A percentile compares a stretch with the other conserved stretches of the same genome.
Conservation (phyloP, 1,140 invertebrate genomes). For the Tetraneura akinire region DNA sequence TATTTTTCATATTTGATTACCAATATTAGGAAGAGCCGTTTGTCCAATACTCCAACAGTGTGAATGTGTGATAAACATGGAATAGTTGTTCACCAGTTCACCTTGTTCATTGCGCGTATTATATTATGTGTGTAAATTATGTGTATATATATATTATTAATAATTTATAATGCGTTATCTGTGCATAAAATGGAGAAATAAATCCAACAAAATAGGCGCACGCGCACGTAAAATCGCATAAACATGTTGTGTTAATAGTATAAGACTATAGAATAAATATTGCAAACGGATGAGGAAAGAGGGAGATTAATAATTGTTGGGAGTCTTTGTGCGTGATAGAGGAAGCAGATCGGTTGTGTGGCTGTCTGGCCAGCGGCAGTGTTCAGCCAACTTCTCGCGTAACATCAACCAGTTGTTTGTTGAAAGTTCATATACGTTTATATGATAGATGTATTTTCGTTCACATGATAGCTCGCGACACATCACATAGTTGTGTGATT, state of each 20-base stretch:
- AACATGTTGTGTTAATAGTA: conserved; percentile 2
- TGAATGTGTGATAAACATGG: neutral
- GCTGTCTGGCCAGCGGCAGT: neutral
- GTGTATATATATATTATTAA: neutral
- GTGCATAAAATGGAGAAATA: neutral
- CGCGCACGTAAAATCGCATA: neutral
- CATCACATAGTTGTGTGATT: conserved; percentile 54
- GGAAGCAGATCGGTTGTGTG: neutral
- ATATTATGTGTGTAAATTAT: neutral
- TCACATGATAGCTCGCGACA: conserved; percentile 44
- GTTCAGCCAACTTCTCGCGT: conserved; percentile 22
- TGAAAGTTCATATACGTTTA: conserved; percentile 15
- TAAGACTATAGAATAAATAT: conserved; percentile 5
- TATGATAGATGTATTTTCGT: conserved; percentile 50
- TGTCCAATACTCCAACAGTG: no score
- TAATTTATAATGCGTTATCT: neutral
- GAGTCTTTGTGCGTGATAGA: neutral
- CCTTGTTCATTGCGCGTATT: neutral
- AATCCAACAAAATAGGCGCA: neutral
- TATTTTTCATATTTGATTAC: neutral
- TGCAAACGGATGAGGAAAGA: neutral
- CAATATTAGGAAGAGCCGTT: neutral
- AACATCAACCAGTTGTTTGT: conserved; percentile 30
- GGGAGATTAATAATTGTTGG: neutral
- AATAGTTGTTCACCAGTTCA: conserved; percentile 9